Evolutionary conservation across 2,888 invertebrate species (phyloP), one percentile per base, ranked within the genome.

Genomic region (Sminthurinus aureus): DNA sequence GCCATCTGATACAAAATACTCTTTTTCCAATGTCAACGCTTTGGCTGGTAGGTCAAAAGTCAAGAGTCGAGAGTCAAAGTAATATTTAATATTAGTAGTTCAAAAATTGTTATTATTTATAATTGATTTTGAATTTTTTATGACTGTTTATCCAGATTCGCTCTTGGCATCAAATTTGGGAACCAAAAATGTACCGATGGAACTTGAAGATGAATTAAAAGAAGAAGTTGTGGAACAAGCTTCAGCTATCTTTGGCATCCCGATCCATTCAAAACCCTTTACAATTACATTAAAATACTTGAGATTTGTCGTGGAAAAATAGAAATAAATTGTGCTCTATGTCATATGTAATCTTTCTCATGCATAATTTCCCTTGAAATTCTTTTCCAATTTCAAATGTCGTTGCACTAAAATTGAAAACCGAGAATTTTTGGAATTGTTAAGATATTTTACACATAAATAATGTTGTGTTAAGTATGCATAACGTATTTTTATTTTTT

Each of bases 221-320:
- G 24, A 79, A 12, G 79, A 79, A 67, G 69, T 79, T 18, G 50
- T 15, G 6, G 64, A 26, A 0, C 12, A n/a, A 18, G 79, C n/a
- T 20, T n/a, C 50, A 15, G n/a, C 66, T 50, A 26, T 67, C 15
- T 67, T 38, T 22, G 2, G 26, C 4, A 38, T 67, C 50, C 24
- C 79, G 15, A 38, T 64, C 20, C 13, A 15, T 11, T 4, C 2
- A 24, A 38, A 64, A 11, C 79, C 79, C 18, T 79, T 79, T 66
- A 1, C 66, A 3, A 26, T 79, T 13, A 79, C 8, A 38, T 67
- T 13, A 24, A 79, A 79, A n/a, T 67, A 79, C 50, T 79, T 66
- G 18, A 26, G 79, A 18, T 66, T 50, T 24, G 67, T 79, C n/a
- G 79, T 66, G 26, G 66, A 79, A n/a, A 79, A 79, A 67, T 79